Conservation (phyloP, 2,797 vertebrate species). For the Enteromius argenteus region DNA sequence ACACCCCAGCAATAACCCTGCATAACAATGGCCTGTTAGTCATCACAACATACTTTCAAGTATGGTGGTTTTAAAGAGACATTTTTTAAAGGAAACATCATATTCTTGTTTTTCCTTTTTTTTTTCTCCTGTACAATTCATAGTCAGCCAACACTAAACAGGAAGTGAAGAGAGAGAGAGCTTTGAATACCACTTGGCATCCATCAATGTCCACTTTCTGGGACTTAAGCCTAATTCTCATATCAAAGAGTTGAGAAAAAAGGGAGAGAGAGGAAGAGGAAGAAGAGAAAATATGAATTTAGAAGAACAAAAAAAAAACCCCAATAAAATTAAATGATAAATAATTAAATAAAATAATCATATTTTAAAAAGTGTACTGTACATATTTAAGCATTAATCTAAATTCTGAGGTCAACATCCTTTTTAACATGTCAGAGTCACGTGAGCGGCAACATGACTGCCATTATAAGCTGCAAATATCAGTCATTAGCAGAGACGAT, state of each 20-base stretch:
- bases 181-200: conserved; percentile 30
- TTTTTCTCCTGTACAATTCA: neutral
- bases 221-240: conserved; percentile 20
- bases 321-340: neutral
- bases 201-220: conserved; percentile 17
- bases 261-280: neutral
- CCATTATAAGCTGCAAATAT: neutral
- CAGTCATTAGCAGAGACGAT: neutral
- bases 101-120: neutral
- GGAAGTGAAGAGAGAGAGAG: neutral
- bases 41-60: conserved; percentile 42
- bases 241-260: neutral
- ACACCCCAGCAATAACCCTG: neutral
- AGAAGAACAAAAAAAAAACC: neutral
- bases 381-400: neutral
- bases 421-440: neutral
- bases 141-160: conserved; percentile 1
- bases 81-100: neutral
- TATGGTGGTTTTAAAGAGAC: neutral
- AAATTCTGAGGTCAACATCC: neutral
- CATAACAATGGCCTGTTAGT: conserved; percentile 2
- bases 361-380: neutral
- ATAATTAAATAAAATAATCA: neutral
- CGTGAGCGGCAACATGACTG: neutral
- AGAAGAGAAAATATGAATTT: neutral